Percentiles rank a stretch among this genome's conserved stretches.
Evolutionary conservation across 2,888 invertebrate genomes (phyloP).

Genomic region (Dexiosoma caninum): DNA sequence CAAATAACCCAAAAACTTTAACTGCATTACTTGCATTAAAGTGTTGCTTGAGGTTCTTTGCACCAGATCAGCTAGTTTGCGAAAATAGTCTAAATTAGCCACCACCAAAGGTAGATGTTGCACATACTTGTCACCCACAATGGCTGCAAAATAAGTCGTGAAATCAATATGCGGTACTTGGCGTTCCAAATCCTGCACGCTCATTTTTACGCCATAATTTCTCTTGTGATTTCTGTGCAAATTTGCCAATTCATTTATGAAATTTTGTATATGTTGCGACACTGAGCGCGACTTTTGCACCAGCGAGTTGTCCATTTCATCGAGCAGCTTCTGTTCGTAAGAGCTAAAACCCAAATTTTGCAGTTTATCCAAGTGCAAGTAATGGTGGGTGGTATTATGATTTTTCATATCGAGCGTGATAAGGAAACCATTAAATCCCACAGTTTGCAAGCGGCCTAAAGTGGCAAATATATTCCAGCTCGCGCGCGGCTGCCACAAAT

Average conservation of each 20-base stretch:
- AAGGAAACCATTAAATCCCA: slow-evolving; percentile 62
- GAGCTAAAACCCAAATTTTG: slow-evolving; percentile 32
- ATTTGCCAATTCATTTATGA: slow-evolving; percentile 22
- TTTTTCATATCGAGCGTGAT: slow-evolving; percentile 59
- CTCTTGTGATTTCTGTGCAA: slow-evolving; percentile 28
- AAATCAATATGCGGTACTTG: slow-evolving; percentile 19
- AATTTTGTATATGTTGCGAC: slow-evolving; percentile 36
- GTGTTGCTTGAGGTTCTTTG: slow-evolving; percentile 15
- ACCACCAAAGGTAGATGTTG: slow-evolving; percentile 48
- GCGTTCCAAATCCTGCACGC: slow-evolving; percentile 48
- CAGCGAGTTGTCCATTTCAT: slow-evolving; percentile 23
- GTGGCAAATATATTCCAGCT: slow-evolving; percentile 60
- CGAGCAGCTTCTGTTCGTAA: slow-evolving; percentile 39
- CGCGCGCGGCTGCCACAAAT: background rate
- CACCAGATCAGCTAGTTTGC: slow-evolving; percentile 56
- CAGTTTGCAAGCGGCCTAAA: slow-evolving; percentile 61
- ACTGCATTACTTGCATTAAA: slow-evolving; percentile 56
- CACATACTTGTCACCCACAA: slow-evolving; percentile 4
- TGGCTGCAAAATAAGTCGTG: slow-evolving; percentile 20
- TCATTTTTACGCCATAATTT: slow-evolving; percentile 51
- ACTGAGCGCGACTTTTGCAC: background rate
- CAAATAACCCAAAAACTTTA: slow-evolving; percentile 63
- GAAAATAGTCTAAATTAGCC: slow-evolving; percentile 55
- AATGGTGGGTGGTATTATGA: slow-evolving; percentile 60
- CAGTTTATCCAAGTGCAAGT: slow-evolving; percentile 49